Evolutionary conservation across 2,797 vertebrate genomes (phyloP), one percentile per base, ranked within the genome.

Genomic region (Semaprochilodus insignis): DNA sequence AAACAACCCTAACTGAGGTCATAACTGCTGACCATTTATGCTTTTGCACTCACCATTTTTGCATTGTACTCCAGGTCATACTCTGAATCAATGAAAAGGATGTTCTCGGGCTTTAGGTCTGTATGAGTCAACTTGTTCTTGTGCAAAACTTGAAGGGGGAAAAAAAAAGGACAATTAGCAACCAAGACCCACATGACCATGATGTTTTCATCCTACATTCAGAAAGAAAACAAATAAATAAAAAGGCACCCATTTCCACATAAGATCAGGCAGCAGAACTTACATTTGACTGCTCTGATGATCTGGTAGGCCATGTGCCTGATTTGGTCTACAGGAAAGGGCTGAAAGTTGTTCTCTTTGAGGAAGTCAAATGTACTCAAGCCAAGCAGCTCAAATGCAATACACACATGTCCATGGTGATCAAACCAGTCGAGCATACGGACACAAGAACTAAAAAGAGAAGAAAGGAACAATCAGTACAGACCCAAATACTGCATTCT

Each of bases 21-120:
- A 6, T 0, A 6, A 15, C 0, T 67, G 27, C 44, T 5, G 1
- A 52, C 6, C 14, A 57, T 44, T 40, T 36, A 34, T 66, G 3
- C 1, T 25, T 13, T 31, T 7, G 14, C 76, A 88, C 94, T 92
- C 88, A 96, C 97, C 93, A 88, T 95, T 88, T 95, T 90, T 4
- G 90, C 80, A 79, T 96, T 96, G 88, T 94, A 96, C 82, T 95
- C 92, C 73, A 95, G 90, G 86, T 96, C 86, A 70, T 94, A 96
- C 90, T 97, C 95, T 15, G 97, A 97, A 84, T 94, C 92, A 87
- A 99, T 94, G 87, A 99, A 97, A 86, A 99, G 93, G 89, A 99
- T 99, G 91, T 99, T 99, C 91, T 99, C 98, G 44, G 98, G 98
- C 86, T 99, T 99, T 88, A 99, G 93, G 92, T 99, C 98, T 2